Evolutionary conservation across 1,140 invertebrate species (phyloP), one percentile per base, ranked within the genome.

Genomic region (Apocrypta bakeri): DNA sequence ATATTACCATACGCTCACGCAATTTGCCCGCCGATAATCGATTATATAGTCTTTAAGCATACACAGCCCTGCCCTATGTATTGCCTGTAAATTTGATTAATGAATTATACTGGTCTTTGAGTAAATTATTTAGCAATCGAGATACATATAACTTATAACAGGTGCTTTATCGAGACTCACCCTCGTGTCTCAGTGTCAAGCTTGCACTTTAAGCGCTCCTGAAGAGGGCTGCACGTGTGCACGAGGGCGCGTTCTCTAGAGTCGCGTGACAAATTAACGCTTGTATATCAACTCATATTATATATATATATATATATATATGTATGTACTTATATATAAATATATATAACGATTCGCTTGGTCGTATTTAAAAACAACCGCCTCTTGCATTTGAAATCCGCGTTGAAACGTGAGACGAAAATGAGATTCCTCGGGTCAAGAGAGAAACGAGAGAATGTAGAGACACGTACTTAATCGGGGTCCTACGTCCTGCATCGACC

Each of bases 331-430:
- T 31, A 75, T 21, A 56, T 31, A 37, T 7, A 56, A 17, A 63
- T 63, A 63, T 61, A 75, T 24, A 33, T 72, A 80, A 80, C 24
- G 56, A 73, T 66, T 25, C 33, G 79, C 79, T 80, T 80, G 69
- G 29, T 61, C 69, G 33, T 73, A 63, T 37, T 21, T 9, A 27
- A 76, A 77, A 75, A 14, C 29, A 69, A 33, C 14, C 68, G 29
- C 27, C 68, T 69, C 25, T 69, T 31, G 25, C 68, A 33, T 69
- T 69, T 31, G 68, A 17, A n/a, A 56, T 33, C 68, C 74, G 74
- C 74, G 56, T 76, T 76, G 33, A 63, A 64, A 76, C 14, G 29
- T 33, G 25, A n/a, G 29, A 7, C 63, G 24, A 71, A 17, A 37
- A 17, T 33, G 68, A 56, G 48, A 56, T 56, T 56, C 68, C 68